Base-by-base conservation (phyloP, 2,888 invertebrate genomes). In the Tetramorium bicarinatum region DNA sequence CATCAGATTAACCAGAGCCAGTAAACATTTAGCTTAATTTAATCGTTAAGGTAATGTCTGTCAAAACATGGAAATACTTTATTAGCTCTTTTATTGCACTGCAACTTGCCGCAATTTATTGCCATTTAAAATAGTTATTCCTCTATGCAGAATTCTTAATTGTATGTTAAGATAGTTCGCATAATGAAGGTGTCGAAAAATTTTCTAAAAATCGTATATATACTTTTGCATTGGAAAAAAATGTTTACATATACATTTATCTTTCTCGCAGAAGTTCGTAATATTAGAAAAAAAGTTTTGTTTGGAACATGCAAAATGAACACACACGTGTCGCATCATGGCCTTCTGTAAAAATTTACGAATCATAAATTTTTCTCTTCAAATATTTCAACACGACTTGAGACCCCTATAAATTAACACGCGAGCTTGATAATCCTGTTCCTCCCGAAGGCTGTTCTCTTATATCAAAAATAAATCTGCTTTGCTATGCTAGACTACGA, bases 1-100 rank as follows among this genome's bases (percentile, higher is more conserved):
- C 49, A 56, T 49, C 77, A 88, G 75, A 83, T 85, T 52, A 38
- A 21, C 62, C 52, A 79, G 74, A 87, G 83, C 80, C 87, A 47
- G 29, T 80, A 44, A n/a, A 29, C 7, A 44, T 66, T 54, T 52
- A 62, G 66, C 80, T 62, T 47, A 54, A 54, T 82, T 83, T 75
- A 82, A 77, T 82, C 62, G 75, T 66, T 54, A n/a, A 66, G 13
- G 56, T 59, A 85, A 79, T 79, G 29, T 21, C 64, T 38, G 18
- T 85, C 69, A 38, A 56, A 38, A 61, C 54, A 54, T 59, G 59
- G 59, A 49, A 56, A 72, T 11, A 8, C 15, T 47, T 75, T 21
- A 21, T 75, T 75, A 44, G 8, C 29, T 59, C 25, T 15, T 66
- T 64, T 66, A 38, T 64, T 66, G 18, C 49, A 13, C 38, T 13